Evolutionary conservation across 1,140 invertebrate genomes (phyloP), one percentile per base, ranked within the genome.

Genomic region (Pseudobourletiella spinata): DNA sequence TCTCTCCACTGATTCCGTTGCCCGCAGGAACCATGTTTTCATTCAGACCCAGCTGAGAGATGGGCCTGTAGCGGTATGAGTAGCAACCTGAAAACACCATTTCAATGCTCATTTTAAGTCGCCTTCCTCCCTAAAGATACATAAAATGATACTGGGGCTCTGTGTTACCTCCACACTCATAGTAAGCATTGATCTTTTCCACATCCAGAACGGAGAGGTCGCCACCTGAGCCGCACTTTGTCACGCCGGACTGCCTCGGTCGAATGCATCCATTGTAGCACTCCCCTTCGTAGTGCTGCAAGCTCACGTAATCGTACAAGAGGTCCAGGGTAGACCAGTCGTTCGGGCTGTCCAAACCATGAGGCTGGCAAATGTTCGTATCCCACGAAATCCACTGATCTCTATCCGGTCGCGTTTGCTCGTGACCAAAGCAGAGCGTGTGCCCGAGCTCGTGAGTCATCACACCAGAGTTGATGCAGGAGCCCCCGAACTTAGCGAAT

Each of bases 211-310:
- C 67, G 24, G 32, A 64, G 4, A 68, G 48, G 6, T 64, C 63
- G 15, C 67, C 67, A 22, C 67, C 67, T 18, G 60, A 63, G 14
- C 67, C 67, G 29, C 67, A 68, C 63, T 68, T 68, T n/a, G 67
- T 68, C 16, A 65, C 67, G 18, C 67, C 67, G n/a, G 24, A 0
- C 20, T 50, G 42, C 30, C 52, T 61, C 2, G 67, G 67, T 16
- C 42, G 29, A 57, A 68, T 63, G 28, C 67, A 68, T 28, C 63
- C 63, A 42, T 65, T 68, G 61, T 68, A 68, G 18, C 67, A 68
- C 63, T 68, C 67, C 14, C 67, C 67, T 56, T 68, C 67, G 32
- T 68, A 68, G 44, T 68, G 67, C 35, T 68, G 63, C 55, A 68
- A 62, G 32, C 57, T 60, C 0, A 68, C 67, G 30, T 63, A 68